Evolutionary conservation across 1,140 invertebrate species (phyloP), one percentile per base, ranked within the genome.

Genomic region (Aphelinus certus): DNA sequence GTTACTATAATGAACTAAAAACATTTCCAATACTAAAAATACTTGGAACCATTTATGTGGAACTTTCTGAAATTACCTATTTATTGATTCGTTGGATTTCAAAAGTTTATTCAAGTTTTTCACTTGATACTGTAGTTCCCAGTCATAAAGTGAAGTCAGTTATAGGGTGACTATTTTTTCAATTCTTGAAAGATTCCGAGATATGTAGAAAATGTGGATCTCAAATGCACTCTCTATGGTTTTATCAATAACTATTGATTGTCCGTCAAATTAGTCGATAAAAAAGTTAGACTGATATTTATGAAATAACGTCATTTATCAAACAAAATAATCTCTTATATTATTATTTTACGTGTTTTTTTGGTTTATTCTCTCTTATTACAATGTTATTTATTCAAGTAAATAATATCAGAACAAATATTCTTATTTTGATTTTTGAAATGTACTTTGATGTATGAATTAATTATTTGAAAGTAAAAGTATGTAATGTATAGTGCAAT

Each of bases 401-500:
- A 26, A 26, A 26, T 26, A 26, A 26, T 26, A 26, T 26, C 26
- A 26, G 9, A 70, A 63, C 65, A 63, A 75, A 75, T 69, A 56
- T 71, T 56, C 70, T 65, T 26, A 26, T 60, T 66, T 70, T 71
- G 42, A 46, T 71, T 51, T 68, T 43, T 71, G 43, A 75, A 43
- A 66, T 75, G 74, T 75, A 75, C 63, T 71, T 46, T 51, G 45
- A 56, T 67, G 69, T 68, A 68, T 67, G 69, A 71, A 72, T 56
- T 76, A 4, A 71, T 51, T 26, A 26, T 26, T 26, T 60, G 69
- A 71, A 76, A 66, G 62, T 76, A 49, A 76, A 75, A 76, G 5
- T 72, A 57, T 76, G 75, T 72, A 72, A 71, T 76, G 69, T 76
- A 76, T 76, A 76, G 70, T 76, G 63, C 47, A 76, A 68, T 81